A percentile compares a stretch with the other conserved stretches of the same genome.
phyloP scores from a whole-genome alignment of 2,113 vertebrate genomes.

The Cyprinodon tularosa region DNA sequence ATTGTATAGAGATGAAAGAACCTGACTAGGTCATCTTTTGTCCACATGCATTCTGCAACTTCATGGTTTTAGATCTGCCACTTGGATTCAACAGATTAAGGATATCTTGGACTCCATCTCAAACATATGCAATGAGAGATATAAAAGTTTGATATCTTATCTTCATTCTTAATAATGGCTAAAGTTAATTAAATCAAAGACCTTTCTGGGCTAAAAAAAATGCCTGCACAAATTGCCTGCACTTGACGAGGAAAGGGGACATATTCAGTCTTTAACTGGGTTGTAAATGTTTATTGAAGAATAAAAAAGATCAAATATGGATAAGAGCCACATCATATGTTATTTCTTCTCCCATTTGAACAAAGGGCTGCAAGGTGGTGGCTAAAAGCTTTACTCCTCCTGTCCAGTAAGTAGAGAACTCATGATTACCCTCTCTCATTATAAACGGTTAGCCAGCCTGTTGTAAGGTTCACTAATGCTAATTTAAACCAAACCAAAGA shows the following conservation, averaged over 20 bases:
- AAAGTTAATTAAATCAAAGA: conserved; percentile 12
- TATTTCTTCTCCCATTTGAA: not conserved
- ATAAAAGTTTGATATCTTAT: conserved; percentile 67
- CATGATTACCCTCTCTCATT: too few relatives aligned
- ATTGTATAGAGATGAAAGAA: conserved; percentile 78
- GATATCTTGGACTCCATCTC: conserved; percentile 62
- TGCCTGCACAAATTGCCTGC: too few relatives aligned
- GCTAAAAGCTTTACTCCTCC: too few relatives aligned
- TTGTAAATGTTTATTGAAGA: conserved; percentile 12
- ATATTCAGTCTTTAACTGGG: conserved; percentile 33
- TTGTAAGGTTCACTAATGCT: too few relatives aligned
- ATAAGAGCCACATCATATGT: conserved; percentile 20
- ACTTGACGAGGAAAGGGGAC: conserved; percentile 12
- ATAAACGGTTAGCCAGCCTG: too few relatives aligned
- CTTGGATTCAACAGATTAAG: conserved; percentile 66
- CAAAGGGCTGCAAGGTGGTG: not conserved
- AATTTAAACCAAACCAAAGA: too few relatives aligned
- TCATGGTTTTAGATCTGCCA: conserved; percentile 61
- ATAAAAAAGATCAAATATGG: not conserved
- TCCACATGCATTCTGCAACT: conserved; percentile 44
- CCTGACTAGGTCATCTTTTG: conserved; percentile 64
- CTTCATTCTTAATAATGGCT: conserved; percentile 30
- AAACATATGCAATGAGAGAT: conserved; percentile 51
- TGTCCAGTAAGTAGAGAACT: too few relatives aligned
- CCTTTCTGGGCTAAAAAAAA: conserved; percentile 44